A percentile compares a stretch with the other conserved stretches of the same genome.
phyloP scores from a whole-genome alignment of 2,888 invertebrate genomes.

The Heterodera filipjevi region DNA sequence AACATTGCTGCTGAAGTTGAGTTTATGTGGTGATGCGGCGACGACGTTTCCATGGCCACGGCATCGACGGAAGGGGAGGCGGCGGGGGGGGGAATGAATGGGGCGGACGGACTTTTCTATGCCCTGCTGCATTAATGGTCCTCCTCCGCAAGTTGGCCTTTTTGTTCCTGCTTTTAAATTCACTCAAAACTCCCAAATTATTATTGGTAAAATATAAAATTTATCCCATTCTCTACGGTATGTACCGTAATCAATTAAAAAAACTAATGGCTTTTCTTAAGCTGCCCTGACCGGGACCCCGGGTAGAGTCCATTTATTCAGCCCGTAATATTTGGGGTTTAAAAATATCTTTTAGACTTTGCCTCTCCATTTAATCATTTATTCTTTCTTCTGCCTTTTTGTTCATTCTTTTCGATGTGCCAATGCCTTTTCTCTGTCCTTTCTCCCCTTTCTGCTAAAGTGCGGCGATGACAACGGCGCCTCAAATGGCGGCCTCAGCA shows the following conservation, averaged over 20 bases:
- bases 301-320: too few species aligned
- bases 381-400: neutral
- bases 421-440: too few species aligned
- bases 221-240: too few species aligned
- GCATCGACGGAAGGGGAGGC: neutral
- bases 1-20: neutral
- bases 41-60: constrained; percentile 20
- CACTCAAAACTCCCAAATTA: neutral
- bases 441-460: neutral
- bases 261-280: too few species aligned
- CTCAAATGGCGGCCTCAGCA: neutral
- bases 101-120: constrained; percentile 8
- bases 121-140: neutral
- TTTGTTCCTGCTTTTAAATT: neutral
- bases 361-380: too few species aligned
- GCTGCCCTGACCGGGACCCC: too few species aligned
- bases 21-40: neutral
- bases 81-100: neutral
- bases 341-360: too few species aligned
- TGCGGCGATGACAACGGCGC: neutral
- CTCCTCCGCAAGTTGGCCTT: neutral
- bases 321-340: too few species aligned
- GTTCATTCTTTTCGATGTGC: neutral
- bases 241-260: too few species aligned
- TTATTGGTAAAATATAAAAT: too few species aligned